Base-by-base conservation (phyloP, 2,888 invertebrate genomes). In the Heliconius sara region DNA sequence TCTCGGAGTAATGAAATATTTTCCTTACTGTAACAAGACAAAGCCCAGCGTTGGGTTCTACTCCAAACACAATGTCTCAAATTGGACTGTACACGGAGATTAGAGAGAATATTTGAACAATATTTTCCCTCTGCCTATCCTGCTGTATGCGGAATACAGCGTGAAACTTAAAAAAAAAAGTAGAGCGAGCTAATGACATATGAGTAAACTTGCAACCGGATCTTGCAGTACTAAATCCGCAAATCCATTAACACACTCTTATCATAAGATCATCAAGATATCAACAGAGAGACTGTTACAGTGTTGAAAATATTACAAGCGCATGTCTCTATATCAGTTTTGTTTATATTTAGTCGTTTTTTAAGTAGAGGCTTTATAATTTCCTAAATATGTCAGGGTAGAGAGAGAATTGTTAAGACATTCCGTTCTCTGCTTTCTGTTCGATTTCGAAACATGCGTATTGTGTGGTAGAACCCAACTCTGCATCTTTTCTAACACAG, bases 241-340 rank as follows among this genome's bases (percentile, higher is more conserved):
- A 67, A 67, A 67, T 67, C 30, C 67, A 67, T 67, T 67, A 67
- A 67, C 67, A 67, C 9, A 22, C 9, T 19, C 66, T 67, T 67
- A 67, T 67, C 67, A 22, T 10, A 34, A 67, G 34, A 67, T 67
- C 30, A 67, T 67, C 67, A 27, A 66, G 66, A 66, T 67, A 34
- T 67, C n/a, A 60, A 67, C 34, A 67, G 22, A 19, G 67, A 67
- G 12, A 67, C 30, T 67, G 9, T 67, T 34, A 65, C 27, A 19
- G 30, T 67, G 67, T 22, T 34, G 67, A 67, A 67, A 34, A 67
- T 30, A 34, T 22, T 19, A 67, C 34, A 34, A 52, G 6, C 6
- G 6, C 19, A 52, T 52, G 6, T 52, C 47, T 16, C 16, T 39
- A 39, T 39, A 39, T 39, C 39, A 39, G 39, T 39, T 39, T 39